Conservation (phyloP, 1,140 invertebrate genomes). For the Heliconius hermathena region DNA sequence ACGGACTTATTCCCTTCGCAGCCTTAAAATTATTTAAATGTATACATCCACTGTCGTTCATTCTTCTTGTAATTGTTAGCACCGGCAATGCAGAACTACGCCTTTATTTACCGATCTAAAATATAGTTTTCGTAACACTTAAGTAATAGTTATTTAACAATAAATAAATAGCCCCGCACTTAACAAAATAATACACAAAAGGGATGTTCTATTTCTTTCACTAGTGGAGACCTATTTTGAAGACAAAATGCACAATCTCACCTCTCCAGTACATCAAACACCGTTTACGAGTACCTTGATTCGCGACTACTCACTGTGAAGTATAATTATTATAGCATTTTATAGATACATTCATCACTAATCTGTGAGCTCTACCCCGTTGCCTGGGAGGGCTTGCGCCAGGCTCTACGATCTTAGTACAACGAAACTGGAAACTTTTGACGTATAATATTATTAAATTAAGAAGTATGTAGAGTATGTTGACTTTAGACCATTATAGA, state of each 20-base stretch:
- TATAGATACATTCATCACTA: slow-evolving; percentile 2
- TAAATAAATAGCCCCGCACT: slow-evolving; percentile 23
- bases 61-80: slow-evolving; percentile 63
- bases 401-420: too few relatives aligned
- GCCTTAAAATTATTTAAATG: slow-evolving; percentile 90
- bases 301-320: neutral
- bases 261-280: neutral
- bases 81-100: slow-evolving; percentile 46
- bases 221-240: neutral
- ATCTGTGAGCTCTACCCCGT: slow-evolving; percentile 1
- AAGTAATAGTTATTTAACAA: slow-evolving; percentile 13
- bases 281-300: neutral
- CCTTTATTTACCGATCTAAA: slow-evolving; percentile 37
- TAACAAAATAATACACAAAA: slow-evolving; percentile 6
- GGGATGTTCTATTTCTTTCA: neutral
- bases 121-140: neutral
- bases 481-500: too few relatives aligned
- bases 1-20: slow-evolving; percentile 87
- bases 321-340: slow-evolving; percentile 10
- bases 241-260: neutral
- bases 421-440: too few relatives aligned
- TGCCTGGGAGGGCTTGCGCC: neutral
- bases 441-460: too few relatives aligned
- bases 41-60: slow-evolving; percentile 88
- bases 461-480: too few relatives aligned